Base-by-base conservation (phyloP, 2,113 vertebrate genomes). In the Tetraodon nigroviridis region DNA sequence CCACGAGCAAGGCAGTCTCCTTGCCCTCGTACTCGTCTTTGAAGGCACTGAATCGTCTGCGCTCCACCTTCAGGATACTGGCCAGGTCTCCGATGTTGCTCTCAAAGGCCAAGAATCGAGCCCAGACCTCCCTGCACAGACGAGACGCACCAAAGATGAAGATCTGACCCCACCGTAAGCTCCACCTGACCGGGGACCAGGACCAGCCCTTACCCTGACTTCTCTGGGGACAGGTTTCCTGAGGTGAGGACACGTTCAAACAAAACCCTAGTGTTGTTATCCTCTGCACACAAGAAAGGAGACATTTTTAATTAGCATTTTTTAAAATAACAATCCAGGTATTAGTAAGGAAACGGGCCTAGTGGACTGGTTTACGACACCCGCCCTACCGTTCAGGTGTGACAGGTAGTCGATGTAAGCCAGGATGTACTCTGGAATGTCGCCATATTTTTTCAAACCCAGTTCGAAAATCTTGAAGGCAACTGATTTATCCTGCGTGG, bases 391-490 rank as follows among this genome's bases (percentile, higher is more conserved):
- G 64, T 98, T 99, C 58, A 99, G 94, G 67, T 99, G 97, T 75
- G 97, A 99, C 79, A 99, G 94, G 86, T 99, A 99, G 87, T 99
- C 96, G 13, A 99, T 99, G 82, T 99, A 99, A 0, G 97, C 97
- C 76, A 99, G 88, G 44, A 99, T 98, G 64, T 99, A 99, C 87
- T 99, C 97, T 82, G 97, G 97, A 90, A 98, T 94, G 86, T 99
- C 97, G 15, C 97, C 96, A 6, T 99, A 99, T 84, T 99, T 99
- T 90, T 99, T 99, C 78, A 99, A 87, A 57, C 97, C 97, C 46
- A 99, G 91, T 78, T 99, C 97, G 90, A 99, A 99, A 86, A 99
- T 99, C 89, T 99, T 99, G 84, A 99, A 99, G 89, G 97, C 97
- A 90, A 99, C 96, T 8, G 96, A 98, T 80, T 98, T 99, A 87